Percentiles rank a stretch among this genome's conserved stretches.
phyloP scores from a whole-genome alignment of 2,113 vertebrate species.

The Ailurus styani region DNA sequence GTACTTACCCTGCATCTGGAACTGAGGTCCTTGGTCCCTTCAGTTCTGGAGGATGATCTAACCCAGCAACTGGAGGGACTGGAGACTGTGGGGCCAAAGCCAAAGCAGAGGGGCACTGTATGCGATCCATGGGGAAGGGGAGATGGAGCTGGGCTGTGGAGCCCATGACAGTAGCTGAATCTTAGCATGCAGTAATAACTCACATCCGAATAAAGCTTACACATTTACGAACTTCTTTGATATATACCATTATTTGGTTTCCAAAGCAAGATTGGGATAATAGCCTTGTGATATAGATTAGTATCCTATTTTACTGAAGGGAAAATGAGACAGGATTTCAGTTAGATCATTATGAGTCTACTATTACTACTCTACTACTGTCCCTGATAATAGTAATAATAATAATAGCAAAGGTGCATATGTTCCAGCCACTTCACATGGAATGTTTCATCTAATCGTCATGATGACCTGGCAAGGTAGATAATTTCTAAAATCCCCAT shows the following conservation, averaged over 20 bases:
- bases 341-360: neutral
- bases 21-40: neutral
- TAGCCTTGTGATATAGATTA: neutral
- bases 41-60: neutral
- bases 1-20: neutral
- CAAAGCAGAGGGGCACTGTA: neutral
- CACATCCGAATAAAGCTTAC: neutral
- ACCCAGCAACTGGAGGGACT: neutral
- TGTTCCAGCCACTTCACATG: neutral
- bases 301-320: neutral
- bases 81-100: neutral
- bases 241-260: neutral
- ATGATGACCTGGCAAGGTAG: neutral
- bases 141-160: neutral
- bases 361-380: neutral
- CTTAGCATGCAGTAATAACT: neutral
- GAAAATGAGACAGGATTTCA: constrained; percentile 1
- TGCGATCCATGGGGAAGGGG: no score
- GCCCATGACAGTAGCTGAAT: neutral
- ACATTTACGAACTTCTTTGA: neutral
- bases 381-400: neutral
- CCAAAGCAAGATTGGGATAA: neutral
- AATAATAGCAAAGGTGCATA: neutral
- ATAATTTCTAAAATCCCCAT: neutral
- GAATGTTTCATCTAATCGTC: neutral